Evolutionary conservation across 1,140 invertebrate genomes (phyloP), one percentile per base, ranked within the genome.

Genomic region (Tachypleus tridentatus): DNA sequence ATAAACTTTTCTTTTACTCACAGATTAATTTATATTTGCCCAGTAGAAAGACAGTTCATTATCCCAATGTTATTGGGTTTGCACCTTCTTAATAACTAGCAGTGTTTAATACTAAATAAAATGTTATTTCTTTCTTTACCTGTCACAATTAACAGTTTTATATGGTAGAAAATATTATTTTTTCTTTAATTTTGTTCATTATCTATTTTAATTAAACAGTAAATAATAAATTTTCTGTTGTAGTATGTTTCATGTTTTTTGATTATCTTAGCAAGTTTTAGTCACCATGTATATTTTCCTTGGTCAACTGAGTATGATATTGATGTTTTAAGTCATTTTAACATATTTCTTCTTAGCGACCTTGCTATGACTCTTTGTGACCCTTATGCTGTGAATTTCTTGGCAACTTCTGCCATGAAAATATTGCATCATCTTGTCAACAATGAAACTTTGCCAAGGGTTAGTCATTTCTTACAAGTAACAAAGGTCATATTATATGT

Each of bases 341-440:
- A 53, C 51, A 62, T 49, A 9, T 49, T 63, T 51, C 63, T 66
- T 71, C 67, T 47, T 70, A 79, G 79, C 9, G 94, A 98, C 80
- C 77, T 98, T 4, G 96, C 93, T 8, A 97, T 98, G 92, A 96
- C 92, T 29, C 78, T 98, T 29, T 96, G 92, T 79, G 95, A 98
- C 80, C 95, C 94, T 5, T 97, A 96, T 81, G 93, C 94, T 29
- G 90, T 97, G 10, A 94, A 98, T 75, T 98, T 97, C 73, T 77
- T 97, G 61, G 89, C 93, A 57, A 88, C 87, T 49, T 95, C 92
- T 58, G 88, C 89, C 61, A 90, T 97, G 54, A 93, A 93, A 79
- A 91, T 94, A 71, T 77, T 97, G 10, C 88, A 95, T 63, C 88
- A 93, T 78, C 81, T 94, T 59, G 92, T 97, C 67, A 91, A 91